phyloP scores from a whole-genome alignment of 1,140 invertebrate genomes.

The Drosophila truncata region DNA sequence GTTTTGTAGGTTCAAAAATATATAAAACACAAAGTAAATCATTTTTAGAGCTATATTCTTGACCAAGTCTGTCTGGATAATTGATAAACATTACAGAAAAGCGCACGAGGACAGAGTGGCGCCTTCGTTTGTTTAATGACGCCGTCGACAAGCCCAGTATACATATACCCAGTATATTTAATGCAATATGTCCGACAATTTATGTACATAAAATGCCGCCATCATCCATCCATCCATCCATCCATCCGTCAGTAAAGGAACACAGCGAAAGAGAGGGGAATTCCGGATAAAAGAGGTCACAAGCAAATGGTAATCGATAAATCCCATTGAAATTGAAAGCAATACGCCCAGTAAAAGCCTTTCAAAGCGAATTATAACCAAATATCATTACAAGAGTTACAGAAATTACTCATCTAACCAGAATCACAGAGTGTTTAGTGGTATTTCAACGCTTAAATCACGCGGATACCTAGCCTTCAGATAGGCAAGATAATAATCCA shows the following conservation, averaged over 20 bases:
- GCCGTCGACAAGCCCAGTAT: conserved; percentile 15
- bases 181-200: conserved; percentile 30
- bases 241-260: not conserved
- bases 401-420: conserved; percentile 1
- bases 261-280: not conserved
- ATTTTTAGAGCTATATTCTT: conserved; percentile 1
- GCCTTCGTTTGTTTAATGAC: conserved; percentile 35
- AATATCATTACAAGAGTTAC: not conserved
- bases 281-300: conserved; percentile 10
- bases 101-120: conserved; percentile 14
- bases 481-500: not conserved
- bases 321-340: conserved; percentile 38
- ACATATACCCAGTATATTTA: conserved; percentile 23
- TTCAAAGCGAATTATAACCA: not conserved
- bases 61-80: not conserved
- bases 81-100: conserved; percentile 19
- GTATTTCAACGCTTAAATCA: not conserved
- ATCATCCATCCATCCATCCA: conserved; percentile 7
- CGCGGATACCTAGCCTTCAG: conserved; percentile 1
- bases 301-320: conserved; percentile 33
- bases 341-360: conserved; percentile 39
- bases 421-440: not conserved
- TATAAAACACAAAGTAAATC: not conserved
- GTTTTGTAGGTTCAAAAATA: not conserved
- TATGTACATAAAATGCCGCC: conserved; percentile 22